Evolutionary conservation across 2,113 vertebrate species (phyloP), one percentile per base, ranked within the genome.

Genomic region (Tachycineta bicolor): DNA sequence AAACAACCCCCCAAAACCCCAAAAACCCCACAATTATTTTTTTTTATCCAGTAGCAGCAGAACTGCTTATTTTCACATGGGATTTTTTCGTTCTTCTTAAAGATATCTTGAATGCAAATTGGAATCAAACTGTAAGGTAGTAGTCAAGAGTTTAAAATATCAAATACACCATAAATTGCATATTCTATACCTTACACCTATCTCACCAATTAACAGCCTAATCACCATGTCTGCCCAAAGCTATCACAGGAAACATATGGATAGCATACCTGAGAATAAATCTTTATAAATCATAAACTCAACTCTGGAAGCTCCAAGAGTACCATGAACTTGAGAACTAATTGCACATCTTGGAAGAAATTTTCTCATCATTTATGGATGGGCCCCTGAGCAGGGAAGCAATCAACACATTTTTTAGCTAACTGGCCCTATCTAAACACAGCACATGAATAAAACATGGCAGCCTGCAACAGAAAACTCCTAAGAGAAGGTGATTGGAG

Each of bases 381-480:
- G 19, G 15, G 53, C 24, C 63, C 37, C 13, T 29, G 53, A 68
- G 49, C 39, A 68, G 39, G 13, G 43, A 89, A 84, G 47, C 37
- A 60, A 50, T 39, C 37, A 49, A 43, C 76, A n/a, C 7, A 15
- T 64, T 83, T 84, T 94, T 68, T 8, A 68, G 34, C 23, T 23
- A 83, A 60, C 50, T 46, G 64, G 41, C 43, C 55, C 53, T 24
- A 21, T 7, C 28, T 22, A 75, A 91, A 84, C 3, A 84, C 11
- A 52, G 5, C 10, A 5, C 5, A 55, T 52, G 14, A 95, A 85
- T 58, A 87, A 82, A 85, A 58, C 16, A 49, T 6, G 5, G 3
- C 26, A 52, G 6, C 0, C 11, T 3, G n/a, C 2, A 70, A n/a
- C 0, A 1, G 0, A 16, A 21, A 20, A 22, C 11, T 49, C 24